Evolutionary conservation across 2,888 invertebrate species (phyloP), one percentile per base, ranked within the genome.

Genomic region (Criorhina ranunculi): DNA sequence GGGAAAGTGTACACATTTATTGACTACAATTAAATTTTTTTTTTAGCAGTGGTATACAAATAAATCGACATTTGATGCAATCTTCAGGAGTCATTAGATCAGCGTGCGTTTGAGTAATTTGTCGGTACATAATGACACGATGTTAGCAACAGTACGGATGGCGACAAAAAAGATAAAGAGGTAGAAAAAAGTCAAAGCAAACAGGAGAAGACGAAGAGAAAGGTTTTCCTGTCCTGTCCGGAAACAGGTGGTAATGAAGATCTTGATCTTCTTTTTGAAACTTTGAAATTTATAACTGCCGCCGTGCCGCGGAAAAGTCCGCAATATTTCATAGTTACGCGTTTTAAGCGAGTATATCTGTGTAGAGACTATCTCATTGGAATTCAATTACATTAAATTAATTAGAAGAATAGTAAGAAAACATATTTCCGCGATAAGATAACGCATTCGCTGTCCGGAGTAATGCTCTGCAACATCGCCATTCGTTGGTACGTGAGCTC

Each of bases 1-100:
- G 78, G 37, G 73, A 83, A 83, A 83, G 83, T 79, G 67, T 59
- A 51, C 69, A 73, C 57, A 73, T 83, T 83, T 67, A 78, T 83
- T 78, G 79, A 67, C 59, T 83, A 44, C 79, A 79, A 83, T 83
- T 83, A 83, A 73, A 64, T 69, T 35, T 67, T 66, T 17, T 64
- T 70, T 70, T 53, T 33, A 12, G 31, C n/a, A 24, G 15, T 51
- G 29, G 37, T 17, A 29, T 46, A 35, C 59, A 66, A 77, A 51
- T 59, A 46, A 82, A 82, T 77, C 44, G 82, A 77, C 66, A 46
- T 66, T 62, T 72, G 59, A 66, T 73, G 60, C 60, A 29, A 60
- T 57, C 60, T 70, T 24, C 53, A 29, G 9, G 35, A 33, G 29
- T 77, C 57, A 15, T 7, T 29, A 24, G 9, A 9, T 33, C 29